Evolutionary conservation across 2,888 invertebrate genomes (phyloP).

Genomic region (Oeneis ivallda): DNA sequence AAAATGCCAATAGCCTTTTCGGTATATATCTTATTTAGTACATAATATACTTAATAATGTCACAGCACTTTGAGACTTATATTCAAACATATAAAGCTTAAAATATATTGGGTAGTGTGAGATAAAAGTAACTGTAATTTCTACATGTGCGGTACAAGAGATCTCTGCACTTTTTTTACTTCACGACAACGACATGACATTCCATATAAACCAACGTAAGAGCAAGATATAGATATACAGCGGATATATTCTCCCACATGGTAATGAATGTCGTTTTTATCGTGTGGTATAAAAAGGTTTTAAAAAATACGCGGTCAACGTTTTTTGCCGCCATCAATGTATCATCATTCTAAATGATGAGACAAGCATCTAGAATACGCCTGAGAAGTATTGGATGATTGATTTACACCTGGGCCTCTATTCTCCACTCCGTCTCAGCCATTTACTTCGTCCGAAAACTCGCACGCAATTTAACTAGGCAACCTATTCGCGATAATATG

Average conservation of each 20-base stretch:
- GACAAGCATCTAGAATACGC: constrained; percentile 33
- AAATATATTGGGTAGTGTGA: constrained; percentile 14
- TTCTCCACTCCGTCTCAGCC: constrained; percentile 16
- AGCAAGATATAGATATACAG: not conserved
- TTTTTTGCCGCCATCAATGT: constrained; percentile 39
- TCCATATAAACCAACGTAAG: constrained; percentile 1
- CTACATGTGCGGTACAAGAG: constrained; percentile 35
- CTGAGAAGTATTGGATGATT: constrained; percentile 36
- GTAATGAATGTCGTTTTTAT: constrained; percentile 4
- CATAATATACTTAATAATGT: constrained; percentile 13
- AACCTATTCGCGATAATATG: too few relatives aligned
- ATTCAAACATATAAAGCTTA: not conserved
- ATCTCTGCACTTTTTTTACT: constrained; percentile 13
- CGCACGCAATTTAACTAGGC: too few relatives aligned
- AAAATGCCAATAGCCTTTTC: constrained; percentile 28
- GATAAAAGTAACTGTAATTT: constrained; percentile 36
- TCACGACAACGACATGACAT: constrained; percentile 19
- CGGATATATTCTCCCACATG: not conserved
- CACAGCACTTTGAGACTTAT: constrained; percentile 17
- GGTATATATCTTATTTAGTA: constrained; percentile 28
- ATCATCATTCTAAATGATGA: constrained; percentile 37
- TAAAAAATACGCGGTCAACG: constrained; percentile 33
- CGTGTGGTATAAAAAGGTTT: constrained; percentile 29
- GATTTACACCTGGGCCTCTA: constrained; percentile 32
- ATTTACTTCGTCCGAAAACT: constrained; percentile 11